These are phyloP conservation scores for Metacarcinus magister DNA, from an alignment of 2,888 invertebrate genomes.

Conservation along the genomic window DNA sequence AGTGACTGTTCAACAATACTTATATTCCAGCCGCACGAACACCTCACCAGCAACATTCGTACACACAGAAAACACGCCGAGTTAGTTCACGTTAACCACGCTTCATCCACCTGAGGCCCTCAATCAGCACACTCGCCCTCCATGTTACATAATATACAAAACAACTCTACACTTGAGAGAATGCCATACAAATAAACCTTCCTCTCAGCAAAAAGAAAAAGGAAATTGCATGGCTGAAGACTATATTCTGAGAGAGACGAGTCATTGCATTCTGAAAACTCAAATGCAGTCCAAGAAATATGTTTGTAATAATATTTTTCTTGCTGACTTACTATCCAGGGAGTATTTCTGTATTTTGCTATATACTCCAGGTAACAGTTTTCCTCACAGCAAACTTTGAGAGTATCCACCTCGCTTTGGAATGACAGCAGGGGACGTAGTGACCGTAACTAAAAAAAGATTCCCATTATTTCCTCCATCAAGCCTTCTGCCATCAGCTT, in stretches of 20 bases:
- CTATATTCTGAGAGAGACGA: no score
- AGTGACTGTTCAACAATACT: neutral
- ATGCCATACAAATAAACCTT: neutral
- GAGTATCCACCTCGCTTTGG: neutral
- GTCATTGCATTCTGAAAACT: no score
- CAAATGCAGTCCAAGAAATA: neutral
- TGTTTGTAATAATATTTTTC: neutral
- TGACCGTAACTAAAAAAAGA: neutral
- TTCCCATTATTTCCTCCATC: neutral
- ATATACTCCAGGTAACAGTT: neutral
- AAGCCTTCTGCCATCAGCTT: neutral
- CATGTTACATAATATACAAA: neutral
- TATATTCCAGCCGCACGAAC: neutral
- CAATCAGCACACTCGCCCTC: neutral
- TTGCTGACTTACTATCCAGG: neutral
- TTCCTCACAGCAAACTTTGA: neutral
- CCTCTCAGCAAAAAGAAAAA: no score
- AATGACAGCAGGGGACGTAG: neutral
- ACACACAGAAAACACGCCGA: neutral
- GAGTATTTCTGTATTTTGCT: neutral
- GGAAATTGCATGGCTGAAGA: no score
- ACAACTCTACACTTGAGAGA: neutral
- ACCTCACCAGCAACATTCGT: neutral
- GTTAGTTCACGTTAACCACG: neutral
- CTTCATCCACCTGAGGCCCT: neutral